Percentiles rank a stretch among this genome's conserved stretches.
These are phyloP conservation scores for Crenichthys baileyi DNA, from an alignment of 2,797 vertebrate genomes.

Conservation along the genomic window DNA sequence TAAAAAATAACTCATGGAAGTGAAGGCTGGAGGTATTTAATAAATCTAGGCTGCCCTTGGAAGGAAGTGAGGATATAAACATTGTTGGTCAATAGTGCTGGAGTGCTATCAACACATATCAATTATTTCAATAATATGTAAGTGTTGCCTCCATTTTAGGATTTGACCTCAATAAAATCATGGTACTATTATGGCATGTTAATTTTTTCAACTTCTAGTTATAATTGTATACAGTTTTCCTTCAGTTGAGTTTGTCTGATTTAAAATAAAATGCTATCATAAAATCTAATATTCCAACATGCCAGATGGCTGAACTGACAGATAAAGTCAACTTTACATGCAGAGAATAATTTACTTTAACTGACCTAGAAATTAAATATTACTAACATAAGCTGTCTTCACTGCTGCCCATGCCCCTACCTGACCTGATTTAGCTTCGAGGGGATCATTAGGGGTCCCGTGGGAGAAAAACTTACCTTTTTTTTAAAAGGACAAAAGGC, in stretches of 20 bases:
- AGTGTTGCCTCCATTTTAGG: not conserved
- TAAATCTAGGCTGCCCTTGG: not conserved
- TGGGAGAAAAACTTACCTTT: constrained; percentile 58
- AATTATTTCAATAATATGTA: not conserved
- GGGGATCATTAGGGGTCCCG: not conserved
- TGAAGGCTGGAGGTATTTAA: not conserved
- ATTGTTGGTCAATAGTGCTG: not conserved
- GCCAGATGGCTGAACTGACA: not conserved
- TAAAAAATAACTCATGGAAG: not conserved
- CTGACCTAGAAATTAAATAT: not conserved
- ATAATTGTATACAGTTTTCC: no score
- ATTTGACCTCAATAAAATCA: not conserved
- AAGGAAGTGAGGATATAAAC: not conserved
- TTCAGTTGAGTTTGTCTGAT: not conserved
- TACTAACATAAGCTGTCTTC: constrained; percentile 18
- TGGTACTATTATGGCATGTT: not conserved
- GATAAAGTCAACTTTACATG: not conserved
- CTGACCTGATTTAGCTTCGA: constrained; percentile 44
- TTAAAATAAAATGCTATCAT: not conserved
- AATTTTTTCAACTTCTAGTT: not conserved
- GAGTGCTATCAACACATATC: not conserved
- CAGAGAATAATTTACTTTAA: not conserved
- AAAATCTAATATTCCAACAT: not conserved
- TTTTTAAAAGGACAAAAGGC: constrained; percentile 57
- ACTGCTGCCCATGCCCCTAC: constrained; percentile 9